Evolutionary conservation across 2,113 vertebrate genomes (phyloP).

Genomic region (Anoplopoma fimbria): DNA sequence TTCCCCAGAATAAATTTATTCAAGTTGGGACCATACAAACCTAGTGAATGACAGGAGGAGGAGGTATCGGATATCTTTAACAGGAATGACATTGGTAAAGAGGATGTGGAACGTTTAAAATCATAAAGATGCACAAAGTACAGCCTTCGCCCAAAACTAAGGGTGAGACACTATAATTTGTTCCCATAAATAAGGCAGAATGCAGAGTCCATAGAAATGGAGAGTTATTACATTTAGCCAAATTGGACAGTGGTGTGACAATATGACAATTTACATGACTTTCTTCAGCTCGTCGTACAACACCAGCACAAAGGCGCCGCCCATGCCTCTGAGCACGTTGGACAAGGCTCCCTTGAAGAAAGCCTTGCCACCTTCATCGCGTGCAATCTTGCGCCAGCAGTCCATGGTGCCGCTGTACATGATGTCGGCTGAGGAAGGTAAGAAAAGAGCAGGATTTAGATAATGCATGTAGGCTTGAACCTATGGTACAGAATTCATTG

Average conservation of each 20-base stretch:
- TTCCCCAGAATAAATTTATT: slow-evolving; percentile 85
- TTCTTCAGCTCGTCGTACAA: slow-evolving; percentile 98
- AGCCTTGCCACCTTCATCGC: slow-evolving; percentile 91
- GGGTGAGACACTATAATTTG: slow-evolving; percentile 81
- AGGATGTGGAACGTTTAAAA: slow-evolving; percentile 76
- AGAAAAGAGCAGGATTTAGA: neutral
- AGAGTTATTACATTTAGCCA: slow-evolving; percentile 89
- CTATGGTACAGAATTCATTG: neutral
- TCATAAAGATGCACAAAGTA: slow-evolving; percentile 74
- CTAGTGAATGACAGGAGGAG: slow-evolving; percentile 76
- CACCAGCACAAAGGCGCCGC: slow-evolving; percentile 94
- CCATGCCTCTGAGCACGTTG: slow-evolving; percentile 95
- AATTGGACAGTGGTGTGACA: slow-evolving; percentile 78
- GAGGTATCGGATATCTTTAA: slow-evolving; percentile 75
- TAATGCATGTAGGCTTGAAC: neutral
- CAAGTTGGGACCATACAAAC: slow-evolving; percentile 78
- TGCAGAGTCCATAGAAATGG: slow-evolving; percentile 88
- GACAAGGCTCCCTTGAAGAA: slow-evolving; percentile 98
- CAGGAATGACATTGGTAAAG: slow-evolving; percentile 80
- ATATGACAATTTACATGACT: slow-evolving; percentile 82
- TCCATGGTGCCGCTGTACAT: slow-evolving; percentile 94
- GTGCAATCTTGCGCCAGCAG: slow-evolving; percentile 95
- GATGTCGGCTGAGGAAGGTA: slow-evolving; percentile 87
- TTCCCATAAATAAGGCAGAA: slow-evolving; percentile 88
- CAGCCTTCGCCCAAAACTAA: slow-evolving; percentile 80